A percentile compares a stretch with the other conserved stretches of the same genome.
These are phyloP conservation scores for Apantesis nais DNA, from an alignment of 2,888 invertebrate genomes.

Conservation along the genomic window DNA sequence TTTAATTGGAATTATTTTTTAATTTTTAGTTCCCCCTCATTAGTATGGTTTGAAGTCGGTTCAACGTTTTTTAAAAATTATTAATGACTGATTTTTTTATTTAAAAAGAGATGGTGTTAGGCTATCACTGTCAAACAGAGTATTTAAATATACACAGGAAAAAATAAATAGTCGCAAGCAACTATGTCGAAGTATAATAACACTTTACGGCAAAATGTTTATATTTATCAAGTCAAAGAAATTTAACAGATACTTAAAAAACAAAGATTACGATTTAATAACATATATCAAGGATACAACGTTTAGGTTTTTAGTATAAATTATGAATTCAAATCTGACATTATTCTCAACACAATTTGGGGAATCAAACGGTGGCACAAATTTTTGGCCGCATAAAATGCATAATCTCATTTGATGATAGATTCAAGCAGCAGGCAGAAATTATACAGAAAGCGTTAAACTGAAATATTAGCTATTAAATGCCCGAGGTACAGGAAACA, in stretches of 20 bases:
- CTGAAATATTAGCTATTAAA: conserved; percentile 70
- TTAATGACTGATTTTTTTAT: no score
- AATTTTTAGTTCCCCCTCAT: no score
- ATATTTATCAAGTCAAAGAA: no score
- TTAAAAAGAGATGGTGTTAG: no score
- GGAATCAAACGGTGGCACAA: conserved; percentile 74
- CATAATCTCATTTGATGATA: conserved; percentile 81
- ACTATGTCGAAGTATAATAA: background rate
- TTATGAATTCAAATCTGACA: conserved; percentile 61
- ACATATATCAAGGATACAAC: conserved; percentile 43
- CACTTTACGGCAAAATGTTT: no score
- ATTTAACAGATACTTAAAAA: background rate
- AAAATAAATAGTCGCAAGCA: no score
- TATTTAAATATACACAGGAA: no score
- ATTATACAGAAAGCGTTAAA: conserved; percentile 79
- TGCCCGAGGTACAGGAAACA: conserved; percentile 34
- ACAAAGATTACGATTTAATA: conserved; percentile 32
- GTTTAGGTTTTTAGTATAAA: conserved; percentile 63
- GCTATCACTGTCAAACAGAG: no score
- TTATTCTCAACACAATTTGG: conserved; percentile 65
- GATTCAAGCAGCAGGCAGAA: conserved; percentile 66
- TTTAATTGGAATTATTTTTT: no score
- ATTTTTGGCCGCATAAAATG: conserved; percentile 76
- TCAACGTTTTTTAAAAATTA: no score
- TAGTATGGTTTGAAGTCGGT: no score